Evolutionary conservation across 2,113 vertebrate genomes (phyloP), one percentile per base, ranked within the genome.

Genomic region (Tragelaphus imberbis): DNA sequence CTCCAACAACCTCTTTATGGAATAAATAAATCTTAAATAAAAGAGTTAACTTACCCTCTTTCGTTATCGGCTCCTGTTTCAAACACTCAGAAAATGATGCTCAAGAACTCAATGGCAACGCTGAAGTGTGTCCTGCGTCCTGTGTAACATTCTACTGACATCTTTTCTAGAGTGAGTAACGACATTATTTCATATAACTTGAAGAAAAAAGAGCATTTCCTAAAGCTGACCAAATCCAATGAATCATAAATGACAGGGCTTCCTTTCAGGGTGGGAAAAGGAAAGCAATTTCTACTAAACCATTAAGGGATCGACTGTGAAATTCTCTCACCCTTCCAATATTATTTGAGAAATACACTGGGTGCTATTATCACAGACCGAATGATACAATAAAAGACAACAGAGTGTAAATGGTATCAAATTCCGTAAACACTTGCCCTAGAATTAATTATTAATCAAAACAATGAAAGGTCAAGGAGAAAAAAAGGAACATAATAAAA

Each of bases 361-460:
- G 4, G 30, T 65, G 51, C 4, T 27, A 85, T 56, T 40, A 88
- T 89, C 36, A 15, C 23, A 59, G 81, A 30, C n/a, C n/a, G 47
- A 94, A 88, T n/a, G 53, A 77, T 7, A 90, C 14, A 68, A 77
- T 86, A 81, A 97, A 94, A 96, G 33, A 80, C 14, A n/a, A 44
- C 17, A 44, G 51, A 25, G 10, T 49, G 19, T n/a, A 61, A 94
- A 96, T 55, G 65, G 14, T 30, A 86, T 28, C 7, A 0, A 4
- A 27, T 40, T 58, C 90, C 88, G 14, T 40, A n/a, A 63, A 88
- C 33, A 75, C 23, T 61, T 93, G 8, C 55, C 47, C 58, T 51
- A n/a, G 36, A 89, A 96, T 82, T 36, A 65, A 87, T 88, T 80
- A 94, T 63, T 87, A 86, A 88, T 94, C 92, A 82, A 80, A 95